phyloP scores from a whole-genome alignment of 2,113 vertebrate genomes.

The Rhinoptilus africanus region DNA sequence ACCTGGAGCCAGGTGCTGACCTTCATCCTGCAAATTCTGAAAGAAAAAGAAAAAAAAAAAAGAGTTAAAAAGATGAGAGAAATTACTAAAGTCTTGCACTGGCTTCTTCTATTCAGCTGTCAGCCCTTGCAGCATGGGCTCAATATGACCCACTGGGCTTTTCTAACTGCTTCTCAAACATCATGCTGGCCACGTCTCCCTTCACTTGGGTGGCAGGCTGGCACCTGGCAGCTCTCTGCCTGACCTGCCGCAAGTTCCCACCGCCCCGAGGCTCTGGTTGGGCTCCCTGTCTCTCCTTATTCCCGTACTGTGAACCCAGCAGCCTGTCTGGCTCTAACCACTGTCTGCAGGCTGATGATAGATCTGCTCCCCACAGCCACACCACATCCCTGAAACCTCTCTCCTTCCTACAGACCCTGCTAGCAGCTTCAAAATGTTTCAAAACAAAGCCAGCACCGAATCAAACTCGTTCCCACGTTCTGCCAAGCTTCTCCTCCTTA shows the following conservation, averaged over 20 bases:
- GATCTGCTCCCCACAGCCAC: neutral
- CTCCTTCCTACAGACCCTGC: neutral
- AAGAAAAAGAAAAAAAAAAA: neutral
- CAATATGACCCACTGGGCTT: neutral
- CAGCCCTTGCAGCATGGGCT: neutral
- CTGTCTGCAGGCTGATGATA: neutral
- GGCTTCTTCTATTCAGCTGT: neutral
- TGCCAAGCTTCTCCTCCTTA: neutral
- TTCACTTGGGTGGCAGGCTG: neutral
- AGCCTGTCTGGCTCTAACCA: neutral
- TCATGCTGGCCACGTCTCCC: rapidly evolving
- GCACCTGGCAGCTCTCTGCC: neutral
- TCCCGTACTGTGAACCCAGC: rapidly evolving
- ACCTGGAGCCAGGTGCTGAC: conserved; percentile 59
- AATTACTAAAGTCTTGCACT: neutral
- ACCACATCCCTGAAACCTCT: neutral
- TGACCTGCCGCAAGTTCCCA: neutral
- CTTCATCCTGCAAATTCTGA: conserved; percentile 12
- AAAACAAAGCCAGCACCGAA: neutral
- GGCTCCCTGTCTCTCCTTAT: neutral
- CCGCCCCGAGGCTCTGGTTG: rapidly evolving
- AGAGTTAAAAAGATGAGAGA: neutral
- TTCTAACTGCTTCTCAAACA: neutral
- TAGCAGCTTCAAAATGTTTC: neutral
- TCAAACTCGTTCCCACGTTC: neutral